These are phyloP conservation scores for Drosophila saltans DNA, from an alignment of 1,140 invertebrate species.

Conservation along the genomic window DNA sequence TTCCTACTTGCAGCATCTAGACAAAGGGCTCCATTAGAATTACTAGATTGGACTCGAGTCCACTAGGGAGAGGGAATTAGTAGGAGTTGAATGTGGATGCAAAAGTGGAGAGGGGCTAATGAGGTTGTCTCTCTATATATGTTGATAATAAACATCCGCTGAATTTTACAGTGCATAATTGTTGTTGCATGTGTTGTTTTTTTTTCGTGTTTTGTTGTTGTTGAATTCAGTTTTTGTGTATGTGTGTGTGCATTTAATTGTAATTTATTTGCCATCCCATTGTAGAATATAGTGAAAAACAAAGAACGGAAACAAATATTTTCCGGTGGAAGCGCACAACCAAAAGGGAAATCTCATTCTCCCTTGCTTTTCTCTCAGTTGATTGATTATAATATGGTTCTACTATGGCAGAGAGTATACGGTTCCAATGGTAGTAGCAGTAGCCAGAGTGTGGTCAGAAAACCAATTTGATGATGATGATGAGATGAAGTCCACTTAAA, in stretches of 20 bases:
- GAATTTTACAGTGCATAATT: slow-evolving; percentile 57
- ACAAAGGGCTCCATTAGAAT: slow-evolving; percentile 45
- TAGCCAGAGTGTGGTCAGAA: neutral
- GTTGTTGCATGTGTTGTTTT: slow-evolving; percentile 45
- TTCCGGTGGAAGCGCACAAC: slow-evolving; percentile 67
- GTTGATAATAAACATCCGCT: slow-evolving; percentile 69
- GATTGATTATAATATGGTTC: slow-evolving; percentile 51
- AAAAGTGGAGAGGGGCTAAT: slow-evolving; percentile 45
- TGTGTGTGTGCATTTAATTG: slow-evolving; percentile 64
- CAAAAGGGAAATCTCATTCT: slow-evolving; percentile 41
- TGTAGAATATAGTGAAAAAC: slow-evolving; percentile 35
- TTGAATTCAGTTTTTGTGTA: slow-evolving; percentile 28
- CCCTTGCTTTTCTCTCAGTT: slow-evolving; percentile 16
- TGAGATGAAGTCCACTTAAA: slow-evolving; percentile 28
- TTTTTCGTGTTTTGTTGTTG: slow-evolving; percentile 11
- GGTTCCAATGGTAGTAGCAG: neutral
- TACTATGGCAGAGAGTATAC: slow-evolving; percentile 16
- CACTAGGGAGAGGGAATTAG: slow-evolving; percentile 4
- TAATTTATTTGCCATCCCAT: slow-evolving; percentile 71
- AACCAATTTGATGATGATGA: neutral
- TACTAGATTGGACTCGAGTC: slow-evolving; percentile 17
- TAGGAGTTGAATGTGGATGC: slow-evolving; percentile 11
- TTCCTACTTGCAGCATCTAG: slow-evolving; percentile 13
- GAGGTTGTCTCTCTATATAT: slow-evolving; percentile 55
- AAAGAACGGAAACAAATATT: slow-evolving; percentile 75